These are phyloP conservation scores for Drosophila gunungcola DNA, from an alignment of 1,140 invertebrate species.

Conservation along the genomic window DNA sequence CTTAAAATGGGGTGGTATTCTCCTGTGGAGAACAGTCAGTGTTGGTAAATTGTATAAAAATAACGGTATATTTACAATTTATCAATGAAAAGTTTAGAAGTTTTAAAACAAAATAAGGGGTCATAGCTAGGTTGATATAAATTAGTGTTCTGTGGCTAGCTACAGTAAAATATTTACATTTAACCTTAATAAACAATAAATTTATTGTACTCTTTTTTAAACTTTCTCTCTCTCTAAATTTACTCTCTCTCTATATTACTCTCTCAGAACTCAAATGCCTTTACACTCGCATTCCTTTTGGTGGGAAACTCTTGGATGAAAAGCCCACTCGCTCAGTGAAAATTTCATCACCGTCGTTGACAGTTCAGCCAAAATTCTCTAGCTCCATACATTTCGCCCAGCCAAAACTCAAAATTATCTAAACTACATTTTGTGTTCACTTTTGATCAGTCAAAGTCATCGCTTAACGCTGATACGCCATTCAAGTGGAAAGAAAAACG, in stretches of 20 bases:
- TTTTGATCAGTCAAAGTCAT: conserved; percentile 28
- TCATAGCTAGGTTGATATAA: accelerated
- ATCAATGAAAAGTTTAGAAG: conserved; percentile 1
- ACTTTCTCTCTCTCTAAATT: conserved; percentile 13
- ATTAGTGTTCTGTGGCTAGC: no score
- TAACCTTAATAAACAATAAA: background rate
- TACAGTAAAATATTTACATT: background rate
- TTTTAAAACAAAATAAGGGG: background rate
- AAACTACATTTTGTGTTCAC: conserved; percentile 47
- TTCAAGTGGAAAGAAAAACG: background rate
- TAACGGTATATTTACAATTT: conserved; percentile 41
- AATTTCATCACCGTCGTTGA: conserved; percentile 84
- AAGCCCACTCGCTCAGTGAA: conserved; percentile 73
- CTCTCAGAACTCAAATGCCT: conserved; percentile 26
- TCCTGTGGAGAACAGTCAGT: conserved; percentile 27
- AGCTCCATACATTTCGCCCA: conserved; percentile 50
- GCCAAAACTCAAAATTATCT: conserved; percentile 42
- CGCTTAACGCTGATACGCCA: conserved; percentile 6
- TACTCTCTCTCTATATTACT: conserved; percentile 11
- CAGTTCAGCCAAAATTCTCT: conserved; percentile 68
- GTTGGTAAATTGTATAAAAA: conserved; percentile 34
- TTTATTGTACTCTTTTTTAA: conserved; percentile 15
- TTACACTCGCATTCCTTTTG: conserved; percentile 58
- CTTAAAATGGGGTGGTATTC: conserved; percentile 12
- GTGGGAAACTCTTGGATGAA: conserved; percentile 74